Conservation (phyloP, 2,888 invertebrate species). For the Ptilodon capucinus region DNA sequence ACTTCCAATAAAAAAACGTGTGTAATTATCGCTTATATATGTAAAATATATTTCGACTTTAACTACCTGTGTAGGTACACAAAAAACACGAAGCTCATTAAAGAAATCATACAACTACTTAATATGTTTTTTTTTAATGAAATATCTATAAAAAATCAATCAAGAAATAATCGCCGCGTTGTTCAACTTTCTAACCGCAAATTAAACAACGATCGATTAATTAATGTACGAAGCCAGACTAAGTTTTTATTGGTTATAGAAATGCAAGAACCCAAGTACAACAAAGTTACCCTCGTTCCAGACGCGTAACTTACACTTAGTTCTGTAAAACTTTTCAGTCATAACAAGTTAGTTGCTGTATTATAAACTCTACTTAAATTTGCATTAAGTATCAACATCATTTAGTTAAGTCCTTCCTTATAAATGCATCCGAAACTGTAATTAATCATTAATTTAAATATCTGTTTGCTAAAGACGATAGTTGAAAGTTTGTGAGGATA, state of each 20-base stretch:
- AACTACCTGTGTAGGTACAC: no score
- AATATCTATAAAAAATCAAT: neutral
- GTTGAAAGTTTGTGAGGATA: no score
- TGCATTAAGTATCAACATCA: conserved; percentile 15
- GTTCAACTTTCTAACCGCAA: neutral
- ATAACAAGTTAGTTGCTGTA: conserved; percentile 38
- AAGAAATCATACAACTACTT: no score
- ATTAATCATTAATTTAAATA: neutral
- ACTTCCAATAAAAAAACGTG: no score
- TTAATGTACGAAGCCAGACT: conserved; percentile 12
- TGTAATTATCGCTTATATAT: no score
- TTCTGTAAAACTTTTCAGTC: conserved; percentile 52
- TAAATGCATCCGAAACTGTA: no score
- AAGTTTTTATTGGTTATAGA: conserved; percentile 32
- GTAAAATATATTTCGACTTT: no score
- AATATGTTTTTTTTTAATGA: neutral
- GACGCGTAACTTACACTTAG: conserved; percentile 46
- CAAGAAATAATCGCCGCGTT: neutral
- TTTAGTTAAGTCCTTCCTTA: neutral
- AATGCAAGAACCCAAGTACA: conserved; percentile 33
- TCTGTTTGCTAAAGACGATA: no score
- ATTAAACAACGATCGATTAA: neutral
- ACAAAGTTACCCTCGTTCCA: conserved; percentile 38
- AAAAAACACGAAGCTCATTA: no score
- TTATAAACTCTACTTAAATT: conserved; percentile 30